Base-by-base conservation (phyloP, 2,797 vertebrate species). In the Euphonia xanthogaster region DNA sequence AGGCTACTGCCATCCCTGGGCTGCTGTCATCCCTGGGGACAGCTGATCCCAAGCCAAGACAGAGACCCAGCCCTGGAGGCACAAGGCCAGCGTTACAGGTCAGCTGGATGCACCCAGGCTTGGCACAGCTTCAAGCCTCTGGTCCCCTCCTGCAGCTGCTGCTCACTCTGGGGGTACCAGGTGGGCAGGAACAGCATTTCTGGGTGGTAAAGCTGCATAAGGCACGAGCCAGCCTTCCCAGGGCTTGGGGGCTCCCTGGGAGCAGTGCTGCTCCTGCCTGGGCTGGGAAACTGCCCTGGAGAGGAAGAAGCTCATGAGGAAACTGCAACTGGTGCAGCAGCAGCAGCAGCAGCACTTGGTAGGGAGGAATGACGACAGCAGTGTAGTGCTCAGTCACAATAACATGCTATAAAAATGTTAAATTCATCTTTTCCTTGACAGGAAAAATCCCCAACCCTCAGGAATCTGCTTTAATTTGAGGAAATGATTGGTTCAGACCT, bases 261-360 rank as follows among this genome's bases (percentile, higher is more conserved):
- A 48, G 20, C 13, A 11, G 3, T 0, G 15, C 57, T 45, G 21
- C 40, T 51, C 57, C 80, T 40, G 12, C 5, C 3, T 12, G 27
- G 9, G 51, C 70, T 39, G 45, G 14, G 45, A 37, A 88, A 15
- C 12, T 18, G 40, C 18, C 53, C 37, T 8, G 33, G 1, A 30
- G 28, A 3, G 25, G 44, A 37, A 50, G 11, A 0, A 1, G 19
- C 27, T 9, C 16, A 2, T 12, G 9, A 53, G 39, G 37, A 68
- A 50, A 22, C n/a, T 60, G 39, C 44, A 54, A 6, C 10, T 12
- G 23, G 7, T 25, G 27, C 60, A 58, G 51, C 62, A 68, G n/a
- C 7, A 58, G 51, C 62, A 68, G n/a, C 7, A 21, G 22, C 40
- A 60, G 7, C 0, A 0, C 67, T 31, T 37, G 48, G 37, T 12